A percentile compares a stretch with the other conserved stretches of the same genome.
Evolutionary conservation across 2,888 invertebrate genomes (phyloP).

Genomic region (Dryobotodes eremita): DNA sequence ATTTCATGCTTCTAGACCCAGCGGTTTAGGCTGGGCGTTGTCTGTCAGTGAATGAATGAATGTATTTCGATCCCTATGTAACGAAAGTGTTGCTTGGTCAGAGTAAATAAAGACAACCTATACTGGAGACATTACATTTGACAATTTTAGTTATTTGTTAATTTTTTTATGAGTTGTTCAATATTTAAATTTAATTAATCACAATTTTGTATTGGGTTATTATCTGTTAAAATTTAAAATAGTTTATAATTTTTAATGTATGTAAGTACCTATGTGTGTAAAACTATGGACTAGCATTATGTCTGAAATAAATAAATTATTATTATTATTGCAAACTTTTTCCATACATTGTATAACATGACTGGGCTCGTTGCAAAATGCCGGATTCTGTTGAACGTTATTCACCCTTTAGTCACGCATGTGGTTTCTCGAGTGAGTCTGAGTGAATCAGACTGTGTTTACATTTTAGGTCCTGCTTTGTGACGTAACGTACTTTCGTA

Average conservation of each 20-base stretch:
- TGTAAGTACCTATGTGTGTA: too few relatives aligned
- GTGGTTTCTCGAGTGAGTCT: constrained; percentile 34
- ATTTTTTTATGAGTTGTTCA: too few relatives aligned
- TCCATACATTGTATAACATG: constrained; percentile 24
- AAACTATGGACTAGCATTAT: too few relatives aligned
- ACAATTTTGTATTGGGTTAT: too few relatives aligned
- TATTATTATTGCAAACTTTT: constrained; percentile 34
- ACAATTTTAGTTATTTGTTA: too few relatives aligned
- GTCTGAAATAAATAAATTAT: too few relatives aligned
- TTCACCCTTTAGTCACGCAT: constrained; percentile 62
- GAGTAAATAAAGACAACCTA: neutral
- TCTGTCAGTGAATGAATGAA: too few relatives aligned
- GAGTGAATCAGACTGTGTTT: constrained; percentile 53
- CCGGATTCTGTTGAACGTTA: constrained; percentile 54
- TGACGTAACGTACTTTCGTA: constrained; percentile 47
- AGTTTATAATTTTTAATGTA: too few relatives aligned
- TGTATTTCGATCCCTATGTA: neutral
- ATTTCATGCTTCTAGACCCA: too few relatives aligned
- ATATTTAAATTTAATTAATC: too few relatives aligned
- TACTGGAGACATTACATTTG: neutral
- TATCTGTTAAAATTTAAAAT: too few relatives aligned
- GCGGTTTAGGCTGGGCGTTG: too few relatives aligned
- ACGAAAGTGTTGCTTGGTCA: constrained; percentile 1
- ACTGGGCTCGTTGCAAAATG: constrained; percentile 46
- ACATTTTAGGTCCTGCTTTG: constrained; percentile 25